Percentiles rank a stretch among this genome's conserved stretches.
Conservation (phyloP, 2,888 invertebrate genomes). For the Willowsia nigromaculata region DNA sequence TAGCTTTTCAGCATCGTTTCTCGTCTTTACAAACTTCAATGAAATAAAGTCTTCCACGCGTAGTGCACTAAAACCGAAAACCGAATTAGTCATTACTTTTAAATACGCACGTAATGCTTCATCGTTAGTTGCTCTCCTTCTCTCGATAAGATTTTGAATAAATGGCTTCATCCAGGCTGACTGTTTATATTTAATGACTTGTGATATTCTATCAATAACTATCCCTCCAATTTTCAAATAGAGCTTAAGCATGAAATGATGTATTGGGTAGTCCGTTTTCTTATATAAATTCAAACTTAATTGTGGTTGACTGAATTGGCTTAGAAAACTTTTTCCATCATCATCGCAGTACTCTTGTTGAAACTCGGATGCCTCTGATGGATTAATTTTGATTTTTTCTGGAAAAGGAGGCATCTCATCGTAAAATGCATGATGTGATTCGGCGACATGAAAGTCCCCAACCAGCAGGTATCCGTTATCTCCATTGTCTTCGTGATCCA, state of each 20-base stretch:
- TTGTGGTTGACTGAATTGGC: slow-evolving; percentile 16
- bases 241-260: background rate
- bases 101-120: background rate
- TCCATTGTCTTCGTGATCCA: background rate
- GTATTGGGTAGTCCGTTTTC: slow-evolving; percentile 28
- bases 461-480: background rate
- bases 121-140: background rate
- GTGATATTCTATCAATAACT: background rate
- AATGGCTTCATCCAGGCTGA: background rate
- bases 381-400: background rate
- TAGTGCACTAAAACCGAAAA: background rate
- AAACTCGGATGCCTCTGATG: background rate
- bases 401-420: background rate
- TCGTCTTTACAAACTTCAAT: background rate
- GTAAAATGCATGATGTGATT: background rate
- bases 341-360: slow-evolving; percentile 3
- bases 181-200: too few species aligned
- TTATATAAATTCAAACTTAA: background rate
- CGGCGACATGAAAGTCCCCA: background rate
- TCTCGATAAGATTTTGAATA: background rate
- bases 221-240: background rate
- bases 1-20: background rate
- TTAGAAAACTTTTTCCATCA: background rate
- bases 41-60: background rate
- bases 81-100: background rate